Evolutionary conservation across 2,888 invertebrate species (phyloP).

Genomic region (Apomyelois bistriatella): DNA sequence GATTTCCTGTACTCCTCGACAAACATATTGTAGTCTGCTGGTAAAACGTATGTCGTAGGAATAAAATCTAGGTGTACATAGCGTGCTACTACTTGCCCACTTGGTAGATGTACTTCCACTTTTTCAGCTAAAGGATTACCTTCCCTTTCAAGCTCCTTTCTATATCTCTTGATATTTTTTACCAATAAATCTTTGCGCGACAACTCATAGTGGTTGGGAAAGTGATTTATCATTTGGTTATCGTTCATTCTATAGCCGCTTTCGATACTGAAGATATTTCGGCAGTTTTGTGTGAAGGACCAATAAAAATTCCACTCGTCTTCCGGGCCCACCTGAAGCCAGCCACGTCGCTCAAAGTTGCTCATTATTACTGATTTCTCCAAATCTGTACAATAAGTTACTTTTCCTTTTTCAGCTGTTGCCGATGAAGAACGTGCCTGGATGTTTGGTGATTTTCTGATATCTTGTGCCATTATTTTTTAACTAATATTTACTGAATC

Average conservation of each 20-base stretch:
- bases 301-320: conserved; percentile 99
- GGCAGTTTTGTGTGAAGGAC: conserved; percentile 94
- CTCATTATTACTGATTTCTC: conserved; percentile 95
- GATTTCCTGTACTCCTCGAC: conserved; percentile 97
- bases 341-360: conserved; percentile 95
- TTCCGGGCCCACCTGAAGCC: conserved; percentile 91
- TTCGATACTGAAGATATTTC: conserved; percentile 94
- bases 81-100: conserved; percentile 84
- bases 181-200: conserved; percentile 97
- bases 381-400: conserved; percentile 87
- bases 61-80: conserved; percentile 94
- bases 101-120: conserved; percentile 62
- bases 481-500: conserved; percentile 20
- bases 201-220: conserved; percentile 96
- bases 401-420: conserved; percentile 40
- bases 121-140: conserved; percentile 92
- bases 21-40: conserved; percentile 97
- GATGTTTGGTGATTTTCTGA: conserved; percentile 34
- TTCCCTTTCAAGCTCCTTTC: conserved; percentile 94
- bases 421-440: conserved; percentile 32
- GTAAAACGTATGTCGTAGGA: conserved; percentile 95
- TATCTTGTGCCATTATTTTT: conserved; percentile 28
- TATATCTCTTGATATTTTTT: conserved; percentile 95
- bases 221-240: conserved; percentile 97
- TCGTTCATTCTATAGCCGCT: conserved; percentile 95